Percentiles rank a stretch among this genome's conserved stretches.
Conservation (phyloP, 2,797 vertebrate genomes). For the Macropus fuliginosus region DNA sequence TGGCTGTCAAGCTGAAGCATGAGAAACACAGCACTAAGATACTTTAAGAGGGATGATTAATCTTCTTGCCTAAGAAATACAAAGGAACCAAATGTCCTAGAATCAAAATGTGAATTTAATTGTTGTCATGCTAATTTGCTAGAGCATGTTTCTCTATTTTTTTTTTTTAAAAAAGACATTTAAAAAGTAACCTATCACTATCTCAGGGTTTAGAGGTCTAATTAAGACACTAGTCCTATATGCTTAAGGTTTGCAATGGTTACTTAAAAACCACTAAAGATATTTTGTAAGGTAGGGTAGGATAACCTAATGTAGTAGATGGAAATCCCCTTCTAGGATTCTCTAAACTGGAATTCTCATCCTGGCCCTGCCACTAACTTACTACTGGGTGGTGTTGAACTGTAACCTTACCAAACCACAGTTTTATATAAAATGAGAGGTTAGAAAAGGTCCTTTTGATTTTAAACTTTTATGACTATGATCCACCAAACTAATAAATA, state of each 20-base stretch:
- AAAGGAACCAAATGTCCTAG: not conserved
- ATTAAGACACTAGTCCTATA: not conserved
- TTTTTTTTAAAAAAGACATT: not conserved
- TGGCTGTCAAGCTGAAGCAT: not conserved
- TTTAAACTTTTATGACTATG: not conserved
- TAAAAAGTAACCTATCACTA: not conserved
- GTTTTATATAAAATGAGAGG: not conserved
- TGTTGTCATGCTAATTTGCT: not conserved
- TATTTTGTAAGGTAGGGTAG: not conserved
- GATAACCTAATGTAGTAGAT: not conserved
- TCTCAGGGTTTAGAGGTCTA: not conserved
- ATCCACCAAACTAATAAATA: not conserved
- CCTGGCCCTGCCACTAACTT: not conserved
- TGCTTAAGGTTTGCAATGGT: not conserved
- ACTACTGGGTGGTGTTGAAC: not conserved
- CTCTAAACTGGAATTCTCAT: not conserved
- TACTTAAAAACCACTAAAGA: not conserved
- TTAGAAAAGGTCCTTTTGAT: not conserved
- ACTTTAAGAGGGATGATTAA: not conserved
- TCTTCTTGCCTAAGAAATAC: not conserved
- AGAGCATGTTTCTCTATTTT: not conserved
- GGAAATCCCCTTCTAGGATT: not conserved
- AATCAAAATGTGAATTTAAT: not conserved
- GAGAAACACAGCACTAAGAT: not conserved
- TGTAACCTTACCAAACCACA: not conserved